Evolutionary conservation across 1,140 invertebrate genomes (phyloP).

Genomic region (Yoshiicerus persimilis): DNA sequence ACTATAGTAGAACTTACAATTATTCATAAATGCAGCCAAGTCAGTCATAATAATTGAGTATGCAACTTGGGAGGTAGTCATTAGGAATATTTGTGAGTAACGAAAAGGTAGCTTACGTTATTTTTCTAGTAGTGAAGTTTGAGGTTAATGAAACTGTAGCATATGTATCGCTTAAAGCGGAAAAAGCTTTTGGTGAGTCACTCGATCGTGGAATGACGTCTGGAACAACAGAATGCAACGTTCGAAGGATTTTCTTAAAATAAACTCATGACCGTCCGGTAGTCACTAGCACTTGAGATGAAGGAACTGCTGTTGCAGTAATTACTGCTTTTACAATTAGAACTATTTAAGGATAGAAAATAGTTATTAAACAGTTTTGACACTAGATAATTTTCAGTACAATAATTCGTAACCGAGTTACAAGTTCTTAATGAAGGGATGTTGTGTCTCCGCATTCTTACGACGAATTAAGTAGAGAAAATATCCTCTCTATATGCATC

Average conservation of each 20-base stretch:
- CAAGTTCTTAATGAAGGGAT: background rate
- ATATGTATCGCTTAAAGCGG: background rate
- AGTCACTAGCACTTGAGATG: background rate
- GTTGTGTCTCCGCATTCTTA: background rate
- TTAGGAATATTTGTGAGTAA: too few relatives aligned
- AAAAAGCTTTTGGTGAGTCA: background rate
- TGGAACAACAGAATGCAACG: background rate
- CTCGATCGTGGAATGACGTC: background rate
- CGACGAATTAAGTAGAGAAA: background rate
- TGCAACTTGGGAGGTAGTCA: too few relatives aligned
- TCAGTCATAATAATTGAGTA: too few relatives aligned
- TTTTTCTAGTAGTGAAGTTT: background rate
- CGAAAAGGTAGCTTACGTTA: background rate
- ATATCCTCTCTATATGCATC: background rate
- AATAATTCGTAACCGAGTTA: background rate
- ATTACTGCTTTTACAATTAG: background rate
- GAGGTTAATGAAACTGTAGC: background rate
- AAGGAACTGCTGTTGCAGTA: background rate
- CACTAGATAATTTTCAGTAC: background rate
- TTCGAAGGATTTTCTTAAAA: too few relatives aligned
- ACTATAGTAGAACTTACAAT: too few relatives aligned
- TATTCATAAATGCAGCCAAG: too few relatives aligned
- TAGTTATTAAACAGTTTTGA: background rate
- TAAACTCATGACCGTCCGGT: background rate
- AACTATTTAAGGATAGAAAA: background rate